Percentiles rank a stretch among this genome's conserved stretches.
These are phyloP conservation scores for Lamellibrachia luymesi DNA, from an alignment of 1,140 invertebrate genomes.

Conservation along the genomic window DNA sequence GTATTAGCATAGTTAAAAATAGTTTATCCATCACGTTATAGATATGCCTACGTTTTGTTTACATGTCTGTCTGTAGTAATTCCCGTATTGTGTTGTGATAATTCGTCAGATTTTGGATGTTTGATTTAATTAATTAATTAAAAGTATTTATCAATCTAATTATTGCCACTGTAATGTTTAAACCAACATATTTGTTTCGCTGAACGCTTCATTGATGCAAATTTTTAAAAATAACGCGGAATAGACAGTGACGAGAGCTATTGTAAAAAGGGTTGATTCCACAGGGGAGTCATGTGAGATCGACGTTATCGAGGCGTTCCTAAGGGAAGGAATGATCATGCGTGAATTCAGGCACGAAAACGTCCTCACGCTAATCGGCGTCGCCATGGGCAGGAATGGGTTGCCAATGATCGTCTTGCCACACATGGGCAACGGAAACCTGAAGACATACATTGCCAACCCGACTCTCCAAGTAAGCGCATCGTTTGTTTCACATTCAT, in stretches of 20 bases:
- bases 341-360: slow-evolving; percentile 60
- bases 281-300: slow-evolving; percentile 30
- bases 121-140: no score
- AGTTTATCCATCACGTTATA: no score
- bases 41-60: no score
- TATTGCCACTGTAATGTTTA: no score
- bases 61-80: no score
- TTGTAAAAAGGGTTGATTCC: not conserved
- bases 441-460: slow-evolving; percentile 52
- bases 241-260: not conserved
- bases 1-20: no score
- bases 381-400: slow-evolving; percentile 48
- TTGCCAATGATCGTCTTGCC: slow-evolving; percentile 57
- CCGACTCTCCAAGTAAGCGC: not conserved
- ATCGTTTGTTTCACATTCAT: not conserved
- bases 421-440: slow-evolving; percentile 57
- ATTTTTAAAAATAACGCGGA: not conserved
- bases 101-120: no score
- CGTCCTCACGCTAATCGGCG: slow-evolving; percentile 57
- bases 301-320: slow-evolving; percentile 54
- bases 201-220: no score
- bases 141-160: no score
- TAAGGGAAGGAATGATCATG: slow-evolving; percentile 60
- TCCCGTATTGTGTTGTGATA: no score
- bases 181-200: no score